phyloP scores from a whole-genome alignment of 2,797 vertebrate species.

The Ibycter americanus region DNA sequence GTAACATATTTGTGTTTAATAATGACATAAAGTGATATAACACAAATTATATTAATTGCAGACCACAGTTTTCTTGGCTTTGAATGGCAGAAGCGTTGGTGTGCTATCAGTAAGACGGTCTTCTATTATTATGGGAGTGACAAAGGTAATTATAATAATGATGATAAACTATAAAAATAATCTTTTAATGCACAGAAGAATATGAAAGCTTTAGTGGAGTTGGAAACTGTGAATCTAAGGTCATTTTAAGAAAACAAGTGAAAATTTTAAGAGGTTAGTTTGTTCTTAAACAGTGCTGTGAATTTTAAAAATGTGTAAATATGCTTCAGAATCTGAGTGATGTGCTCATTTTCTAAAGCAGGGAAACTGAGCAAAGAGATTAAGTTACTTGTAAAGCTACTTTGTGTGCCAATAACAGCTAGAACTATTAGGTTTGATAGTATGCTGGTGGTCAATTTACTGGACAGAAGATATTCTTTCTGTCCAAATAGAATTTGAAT shows the following conservation, averaged over 20 bases:
- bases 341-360: not conserved
- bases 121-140: slow-evolving; percentile 98
- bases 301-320: not conserved
- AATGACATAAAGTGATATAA: not conserved
- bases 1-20: not conserved
- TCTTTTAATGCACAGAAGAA: not conserved
- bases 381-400: not conserved
- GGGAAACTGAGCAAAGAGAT: not conserved
- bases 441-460: not conserved
- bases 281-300: not conserved
- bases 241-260: not conserved
- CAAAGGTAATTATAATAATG: slow-evolving; percentile 83
- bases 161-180: not conserved
- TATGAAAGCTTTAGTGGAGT: not conserved
- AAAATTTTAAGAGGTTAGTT: not conserved
- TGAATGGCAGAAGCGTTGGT: slow-evolving; percentile 99
- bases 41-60: slow-evolving; percentile 62
- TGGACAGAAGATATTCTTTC: not conserved
- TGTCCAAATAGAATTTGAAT: not conserved
- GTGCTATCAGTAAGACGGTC: slow-evolving; percentile 85
- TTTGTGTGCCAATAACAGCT: not conserved
- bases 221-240: not conserved
- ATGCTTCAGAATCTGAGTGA: not conserved
- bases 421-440: not conserved
- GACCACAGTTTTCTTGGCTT: slow-evolving; percentile 97